Conservation (phyloP, 92 coral and sea anemone genomes). For the Parazoanthus swiftii region DNA sequence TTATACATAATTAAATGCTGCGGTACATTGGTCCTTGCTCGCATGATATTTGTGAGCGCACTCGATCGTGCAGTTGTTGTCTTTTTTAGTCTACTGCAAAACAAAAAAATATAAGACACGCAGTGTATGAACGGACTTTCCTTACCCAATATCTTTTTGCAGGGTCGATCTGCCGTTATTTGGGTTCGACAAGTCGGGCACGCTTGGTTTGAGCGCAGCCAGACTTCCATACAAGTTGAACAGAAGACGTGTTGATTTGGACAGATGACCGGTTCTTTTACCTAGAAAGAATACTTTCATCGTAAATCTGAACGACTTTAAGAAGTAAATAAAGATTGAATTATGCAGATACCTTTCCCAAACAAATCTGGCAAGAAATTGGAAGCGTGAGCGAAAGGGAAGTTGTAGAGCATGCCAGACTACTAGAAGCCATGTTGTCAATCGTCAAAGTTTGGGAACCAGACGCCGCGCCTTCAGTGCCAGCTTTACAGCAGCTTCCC, state of each 20-base stretch:
- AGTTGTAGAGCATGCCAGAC: conserved; percentile 52
- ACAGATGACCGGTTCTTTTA: conserved; percentile 96
- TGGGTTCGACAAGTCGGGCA: conserved; percentile 99
- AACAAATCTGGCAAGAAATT: conserved; percentile 97
- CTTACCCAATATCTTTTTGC: conserved; percentile 94
- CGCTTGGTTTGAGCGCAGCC: conserved; percentile 84
- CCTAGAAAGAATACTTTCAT: conserved; percentile 54
- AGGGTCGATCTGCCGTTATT: conserved; percentile 89
- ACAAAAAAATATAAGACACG: background rate
- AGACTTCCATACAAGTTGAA: conserved; percentile 92
- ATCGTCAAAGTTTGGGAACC: conserved; percentile 44
- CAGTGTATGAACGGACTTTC: background rate
- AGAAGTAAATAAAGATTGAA: background rate
- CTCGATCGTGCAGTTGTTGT: background rate
- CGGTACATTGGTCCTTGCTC: background rate
- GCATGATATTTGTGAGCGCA: background rate
- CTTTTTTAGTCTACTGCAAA: no score
- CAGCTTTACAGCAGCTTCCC: conserved; percentile 37
- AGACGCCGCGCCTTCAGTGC: conserved; percentile 33
- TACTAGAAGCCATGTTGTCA: conserved; percentile 62
- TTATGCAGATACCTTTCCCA: conserved; percentile 80
- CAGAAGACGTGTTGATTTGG: conserved; percentile 98
- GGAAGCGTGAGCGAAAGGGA: conserved; percentile 96
- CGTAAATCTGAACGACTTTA: background rate
- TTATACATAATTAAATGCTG: background rate